Percentiles rank a stretch among this genome's conserved stretches.
Conservation (phyloP, 2,797 vertebrate species). For the Selene dorsalis region DNA sequence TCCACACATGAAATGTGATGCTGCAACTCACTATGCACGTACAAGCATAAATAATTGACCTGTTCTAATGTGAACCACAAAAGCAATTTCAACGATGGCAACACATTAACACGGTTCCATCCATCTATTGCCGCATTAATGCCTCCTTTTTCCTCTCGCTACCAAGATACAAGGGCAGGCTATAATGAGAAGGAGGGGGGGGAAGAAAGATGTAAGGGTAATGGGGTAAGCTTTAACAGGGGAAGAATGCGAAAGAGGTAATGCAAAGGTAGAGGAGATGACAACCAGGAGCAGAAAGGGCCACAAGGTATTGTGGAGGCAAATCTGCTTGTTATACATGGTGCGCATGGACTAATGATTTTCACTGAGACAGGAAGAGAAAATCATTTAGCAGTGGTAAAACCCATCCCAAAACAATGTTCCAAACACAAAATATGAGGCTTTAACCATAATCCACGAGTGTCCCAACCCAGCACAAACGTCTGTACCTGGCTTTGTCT, state of each 20-base stretch:
- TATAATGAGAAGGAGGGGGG: neutral
- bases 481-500: too few relatives aligned
- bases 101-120: conserved; percentile 49
- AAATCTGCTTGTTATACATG: neutral
- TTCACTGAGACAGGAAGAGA: too few relatives aligned
- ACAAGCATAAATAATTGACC: conserved; percentile 35
- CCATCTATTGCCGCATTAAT: conserved; percentile 36
- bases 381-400: too few relatives aligned
- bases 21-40: neutral
- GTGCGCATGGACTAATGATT: neutral
- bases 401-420: neutral
- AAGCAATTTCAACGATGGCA: conserved; percentile 45
- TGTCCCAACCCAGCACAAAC: too few relatives aligned
- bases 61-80: conserved; percentile 46
- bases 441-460: too few relatives aligned
- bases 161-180: neutral
- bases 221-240: neutral
- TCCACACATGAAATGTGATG: conserved; percentile 23
- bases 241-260: neutral
- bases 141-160: conserved; percentile 27
- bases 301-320: neutral
- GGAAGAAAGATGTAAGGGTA: neutral
- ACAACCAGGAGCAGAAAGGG: neutral
- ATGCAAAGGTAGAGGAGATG: neutral
- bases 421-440: neutral